phyloP scores from a whole-genome alignment of 2,797 vertebrate genomes.

The Poecilia picta region DNA sequence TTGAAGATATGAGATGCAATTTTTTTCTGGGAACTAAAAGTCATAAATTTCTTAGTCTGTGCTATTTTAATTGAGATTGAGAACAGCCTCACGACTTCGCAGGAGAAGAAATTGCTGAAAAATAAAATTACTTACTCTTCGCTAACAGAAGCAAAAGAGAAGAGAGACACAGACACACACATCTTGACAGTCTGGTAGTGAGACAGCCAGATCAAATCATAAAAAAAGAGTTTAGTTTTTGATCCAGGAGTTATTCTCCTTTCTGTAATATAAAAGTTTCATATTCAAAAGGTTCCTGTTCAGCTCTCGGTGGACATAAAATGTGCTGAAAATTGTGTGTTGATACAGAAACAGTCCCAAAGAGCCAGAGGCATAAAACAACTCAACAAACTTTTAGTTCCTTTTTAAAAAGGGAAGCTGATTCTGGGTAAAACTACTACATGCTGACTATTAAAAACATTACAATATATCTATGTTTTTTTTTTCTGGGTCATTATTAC shows the following conservation, averaged over 20 bases:
- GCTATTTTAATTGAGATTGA: not conserved
- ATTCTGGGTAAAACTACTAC: not conserved
- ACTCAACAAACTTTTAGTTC: conserved; percentile 1
- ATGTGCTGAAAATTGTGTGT: conserved; percentile 31
- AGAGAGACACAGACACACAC: conserved; percentile 8
- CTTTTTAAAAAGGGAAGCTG: not conserved
- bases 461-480: not conserved
- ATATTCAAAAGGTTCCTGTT: conserved; percentile 29
- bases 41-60: not conserved
- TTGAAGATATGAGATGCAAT: not conserved
- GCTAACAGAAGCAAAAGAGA: not conserved
- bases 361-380: conserved; percentile 9
- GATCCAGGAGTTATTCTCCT: conserved; percentile 22
- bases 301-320: conserved; percentile 31
- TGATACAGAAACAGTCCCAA: conserved; percentile 25
- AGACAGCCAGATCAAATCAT: conserved; percentile 36
- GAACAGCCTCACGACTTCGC: not conserved
- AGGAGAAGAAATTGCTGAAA: not conserved
- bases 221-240: conserved; percentile 32
- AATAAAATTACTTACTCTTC: not conserved
- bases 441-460: not conserved
- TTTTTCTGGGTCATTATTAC: not conserved
- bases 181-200: not conserved
- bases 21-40: not conserved
- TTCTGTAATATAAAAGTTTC: conserved; percentile 17